Evolutionary conservation across 2,888 invertebrate genomes (phyloP).

Genomic region (Nephrotoma appendiculata): DNA sequence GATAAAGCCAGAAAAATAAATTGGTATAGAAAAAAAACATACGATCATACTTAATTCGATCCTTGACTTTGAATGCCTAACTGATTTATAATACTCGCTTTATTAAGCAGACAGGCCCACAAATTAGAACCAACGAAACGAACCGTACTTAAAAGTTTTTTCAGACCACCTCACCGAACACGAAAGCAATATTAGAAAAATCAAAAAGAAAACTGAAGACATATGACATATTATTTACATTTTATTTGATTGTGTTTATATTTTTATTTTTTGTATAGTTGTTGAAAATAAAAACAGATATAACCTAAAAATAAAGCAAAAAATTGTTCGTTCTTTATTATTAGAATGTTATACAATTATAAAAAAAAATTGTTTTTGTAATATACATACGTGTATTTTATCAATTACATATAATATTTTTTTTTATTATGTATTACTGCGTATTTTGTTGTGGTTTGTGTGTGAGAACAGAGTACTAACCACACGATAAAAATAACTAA

Average conservation of each 20-base stretch:
- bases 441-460: not conserved
- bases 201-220: not conserved
- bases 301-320: not conserved
- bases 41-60: too few species aligned
- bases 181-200: not conserved
- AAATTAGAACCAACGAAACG: too few species aligned
- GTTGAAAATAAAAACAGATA: not conserved
- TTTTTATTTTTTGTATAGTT: not conserved
- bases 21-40: too few species aligned
- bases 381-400: not conserved
- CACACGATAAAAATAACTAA: not conserved
- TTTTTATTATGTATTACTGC: not conserved
- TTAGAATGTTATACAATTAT: not conserved
- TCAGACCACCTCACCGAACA: not conserved
- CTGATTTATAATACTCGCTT: too few species aligned
- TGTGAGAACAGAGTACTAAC: not conserved
- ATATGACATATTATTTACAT: not conserved
- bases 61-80: too few species aligned
- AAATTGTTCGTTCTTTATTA: not conserved
- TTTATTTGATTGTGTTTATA: not conserved
- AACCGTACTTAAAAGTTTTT: not conserved
- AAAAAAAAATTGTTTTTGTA: not conserved
- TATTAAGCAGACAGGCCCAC: too few species aligned
- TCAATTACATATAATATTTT: not conserved
- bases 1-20: too few species aligned